Conservation (phyloP, 2,113 vertebrate species). For the Pleuronectes platessa region DNA sequence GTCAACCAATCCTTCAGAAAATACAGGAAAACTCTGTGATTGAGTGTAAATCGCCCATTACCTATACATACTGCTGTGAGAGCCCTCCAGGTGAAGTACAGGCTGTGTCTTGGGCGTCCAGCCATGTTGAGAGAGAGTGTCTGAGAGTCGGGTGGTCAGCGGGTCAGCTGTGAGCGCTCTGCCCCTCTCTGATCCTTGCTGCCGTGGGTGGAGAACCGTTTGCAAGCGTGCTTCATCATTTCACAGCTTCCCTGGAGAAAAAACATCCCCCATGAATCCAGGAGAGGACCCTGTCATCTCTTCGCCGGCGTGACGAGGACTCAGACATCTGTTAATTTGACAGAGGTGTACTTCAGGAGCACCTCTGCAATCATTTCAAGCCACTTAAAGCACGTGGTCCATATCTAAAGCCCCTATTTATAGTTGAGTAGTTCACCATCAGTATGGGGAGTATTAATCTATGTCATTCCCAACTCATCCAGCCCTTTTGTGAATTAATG, state of each 20-base stretch:
- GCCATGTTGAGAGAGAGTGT: slow-evolving; percentile 22
- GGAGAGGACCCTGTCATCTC: not conserved
- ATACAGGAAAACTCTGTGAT: not conserved
- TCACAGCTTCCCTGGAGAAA: not conserved
- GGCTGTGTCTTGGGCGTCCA: not conserved
- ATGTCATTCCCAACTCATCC: slow-evolving; percentile 61
- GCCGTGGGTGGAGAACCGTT: slow-evolving; percentile 25
- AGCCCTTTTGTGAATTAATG: slow-evolving; percentile 46
- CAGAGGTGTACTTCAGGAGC: slow-evolving; percentile 20
- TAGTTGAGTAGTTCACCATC: slow-evolving; percentile 24
- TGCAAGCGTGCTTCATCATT: not conserved
- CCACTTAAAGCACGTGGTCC: slow-evolving; percentile 16
- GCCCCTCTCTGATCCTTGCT: slow-evolving; percentile 35
- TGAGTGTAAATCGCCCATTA: slow-evolving; percentile 9
- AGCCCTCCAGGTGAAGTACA: slow-evolving; percentile 6
- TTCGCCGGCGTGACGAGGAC: slow-evolving; percentile 4
- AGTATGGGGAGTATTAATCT: slow-evolving; percentile 37
- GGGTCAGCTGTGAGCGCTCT: slow-evolving; percentile 46
- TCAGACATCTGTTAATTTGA: not conserved
- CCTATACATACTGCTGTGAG: slow-evolving; percentile 4
- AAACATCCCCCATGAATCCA: not conserved
- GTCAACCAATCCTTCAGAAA: not conserved
- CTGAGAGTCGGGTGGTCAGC: slow-evolving; percentile 43
- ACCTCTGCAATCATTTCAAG: slow-evolving; percentile 27
- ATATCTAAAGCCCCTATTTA: slow-evolving; percentile 49